phyloP scores from a whole-genome alignment of 2,888 invertebrate species.

The Leucoma salicis region DNA sequence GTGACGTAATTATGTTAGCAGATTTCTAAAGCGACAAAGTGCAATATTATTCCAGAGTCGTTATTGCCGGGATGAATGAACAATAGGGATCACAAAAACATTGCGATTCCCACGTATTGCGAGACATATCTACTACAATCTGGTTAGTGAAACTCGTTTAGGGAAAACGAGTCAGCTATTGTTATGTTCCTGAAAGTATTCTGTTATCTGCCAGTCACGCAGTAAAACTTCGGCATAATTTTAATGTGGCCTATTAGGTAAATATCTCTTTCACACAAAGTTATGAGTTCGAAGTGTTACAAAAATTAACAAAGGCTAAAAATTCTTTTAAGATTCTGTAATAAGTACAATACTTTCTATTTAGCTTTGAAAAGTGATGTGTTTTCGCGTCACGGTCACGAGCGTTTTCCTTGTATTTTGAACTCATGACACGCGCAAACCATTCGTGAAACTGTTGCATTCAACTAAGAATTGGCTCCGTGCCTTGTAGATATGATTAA shows the following conservation, averaged over 20 bases:
- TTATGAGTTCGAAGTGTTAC: constrained; percentile 20
- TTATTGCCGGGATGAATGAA: constrained; percentile 23
- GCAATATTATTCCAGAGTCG: constrained; percentile 19
- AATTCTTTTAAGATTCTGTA: constrained; percentile 22
- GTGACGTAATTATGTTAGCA: constrained; percentile 4
- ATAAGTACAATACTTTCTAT: constrained; percentile 38
- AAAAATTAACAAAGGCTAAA: constrained; percentile 24
- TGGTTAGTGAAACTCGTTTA: constrained; percentile 50
- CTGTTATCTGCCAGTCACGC: constrained; percentile 11
- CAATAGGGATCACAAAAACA: constrained; percentile 32
- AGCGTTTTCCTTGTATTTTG: constrained; percentile 37
- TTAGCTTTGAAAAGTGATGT: constrained; percentile 35
- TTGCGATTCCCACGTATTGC: constrained; percentile 45
- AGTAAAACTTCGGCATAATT: constrained; percentile 5
- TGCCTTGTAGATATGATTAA: constrained; percentile 13
- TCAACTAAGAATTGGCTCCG: constrained; percentile 41
- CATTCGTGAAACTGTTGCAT: constrained; percentile 39
- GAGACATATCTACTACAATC: constrained; percentile 33
- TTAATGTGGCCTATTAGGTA: constrained; percentile 18
- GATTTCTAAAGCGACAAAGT: constrained; percentile 25
- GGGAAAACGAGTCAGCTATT: constrained; percentile 45
- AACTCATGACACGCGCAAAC: constrained; percentile 38
- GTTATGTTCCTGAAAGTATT: constrained; percentile 34
- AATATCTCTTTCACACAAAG: constrained; percentile 18
- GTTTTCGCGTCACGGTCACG: constrained; percentile 46